Base-by-base conservation (phyloP, 2,888 invertebrate genomes). In the Pristionchus mayeri region DNA sequence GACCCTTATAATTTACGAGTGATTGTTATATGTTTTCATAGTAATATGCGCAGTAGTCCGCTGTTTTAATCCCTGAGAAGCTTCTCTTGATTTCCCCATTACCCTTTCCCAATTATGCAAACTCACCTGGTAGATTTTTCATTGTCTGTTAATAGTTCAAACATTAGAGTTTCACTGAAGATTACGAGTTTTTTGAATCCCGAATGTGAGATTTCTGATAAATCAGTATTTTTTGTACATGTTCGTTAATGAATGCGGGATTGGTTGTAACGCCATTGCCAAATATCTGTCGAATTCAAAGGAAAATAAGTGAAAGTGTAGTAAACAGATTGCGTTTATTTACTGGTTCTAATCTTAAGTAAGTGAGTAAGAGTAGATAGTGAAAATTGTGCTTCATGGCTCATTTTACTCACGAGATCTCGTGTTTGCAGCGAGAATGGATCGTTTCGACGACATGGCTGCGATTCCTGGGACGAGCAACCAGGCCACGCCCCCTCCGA, bases 181-280 rank as follows among this genome's bases (percentile, higher is more conserved):
- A 16, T 30, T 71, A 71, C 71, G 71, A 71, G 71, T 40, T 37
- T 67, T n/a, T n/a, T 44, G 40, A 13, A n/a, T 16, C 40, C 63
- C 21, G 71, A 71, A 71, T 71, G 71, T 44, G 71, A 44, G 44
- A 71, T 71, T 71, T n/a, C n/a, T 71, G 71, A 71, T 71, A 71
- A 71, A 71, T 44, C 40, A 44, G 40, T 71, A 71, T 71, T 40
- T 40, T 24, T 3, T 7, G 9, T 44, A 24, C 34, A 34, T 37
- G 34, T 3, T 34, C 63, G 71, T 40, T 4, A 18, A 1, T 44
- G n/a, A 21, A 44, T 9, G n/a, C 21, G 13, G 40, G 24, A 71
- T 40, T 71, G 71, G 71, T 71, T 21, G 24, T 21, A 11, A 71
- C 1, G 9, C 40, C 71, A 40, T 3, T 16, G 34, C 57, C 13